phyloP scores from a whole-genome alignment of 2,888 invertebrate species.

The Chaetogeoica ovagalla region DNA sequence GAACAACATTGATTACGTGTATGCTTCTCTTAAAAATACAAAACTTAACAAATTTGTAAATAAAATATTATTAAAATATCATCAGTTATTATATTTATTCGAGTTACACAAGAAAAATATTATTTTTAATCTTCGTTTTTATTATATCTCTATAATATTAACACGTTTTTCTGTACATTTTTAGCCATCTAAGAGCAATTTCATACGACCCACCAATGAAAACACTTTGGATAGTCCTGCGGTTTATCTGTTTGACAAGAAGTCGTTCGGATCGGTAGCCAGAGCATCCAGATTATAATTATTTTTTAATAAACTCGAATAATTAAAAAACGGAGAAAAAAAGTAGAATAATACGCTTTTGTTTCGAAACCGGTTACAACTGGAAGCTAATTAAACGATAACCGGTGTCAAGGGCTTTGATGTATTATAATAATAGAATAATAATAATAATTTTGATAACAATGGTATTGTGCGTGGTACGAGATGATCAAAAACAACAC shows the following conservation, averaged over 20 bases:
- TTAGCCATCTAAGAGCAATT: too few species aligned
- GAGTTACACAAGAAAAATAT: too few species aligned
- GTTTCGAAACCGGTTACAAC: conserved; percentile 24
- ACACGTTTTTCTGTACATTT: too few species aligned
- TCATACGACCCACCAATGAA: too few species aligned
- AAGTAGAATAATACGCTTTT: conserved; percentile 14
- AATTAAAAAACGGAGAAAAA: not conserved
- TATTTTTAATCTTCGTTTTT: too few species aligned
- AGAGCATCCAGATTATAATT: not conserved
- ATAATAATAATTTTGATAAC: conserved; percentile 28
- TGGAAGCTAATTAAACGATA: conserved; percentile 30
- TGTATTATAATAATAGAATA: not conserved
- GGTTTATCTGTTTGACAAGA: not conserved
- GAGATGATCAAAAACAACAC: conserved; percentile 21
- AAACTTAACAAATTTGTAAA: too few species aligned
- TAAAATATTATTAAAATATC: too few species aligned
- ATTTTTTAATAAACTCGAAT: conserved; percentile 8
- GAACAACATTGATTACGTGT: too few species aligned
- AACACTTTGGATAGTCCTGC: too few species aligned
- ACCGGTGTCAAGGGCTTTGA: conserved; percentile 25
- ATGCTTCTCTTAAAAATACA: too few species aligned
- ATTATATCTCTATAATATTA: too few species aligned
- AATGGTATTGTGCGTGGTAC: conserved; percentile 4
- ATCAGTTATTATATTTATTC: too few species aligned
- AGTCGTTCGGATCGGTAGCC: not conserved